Base-by-base conservation (phyloP, 2,113 vertebrate genomes). In the Percopsis transmontana region DNA sequence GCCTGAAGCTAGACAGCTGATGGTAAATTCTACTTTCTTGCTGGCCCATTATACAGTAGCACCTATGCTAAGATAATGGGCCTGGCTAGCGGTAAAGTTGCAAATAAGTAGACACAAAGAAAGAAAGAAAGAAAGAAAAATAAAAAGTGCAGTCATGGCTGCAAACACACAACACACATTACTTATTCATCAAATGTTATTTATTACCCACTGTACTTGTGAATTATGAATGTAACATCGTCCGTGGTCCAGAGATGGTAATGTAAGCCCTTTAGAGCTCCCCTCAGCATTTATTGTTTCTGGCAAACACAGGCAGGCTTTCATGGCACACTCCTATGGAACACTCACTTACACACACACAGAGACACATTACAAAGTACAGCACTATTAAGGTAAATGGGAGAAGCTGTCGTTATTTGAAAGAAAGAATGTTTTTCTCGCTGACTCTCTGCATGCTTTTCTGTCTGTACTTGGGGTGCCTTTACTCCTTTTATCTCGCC, bases 141-240 rank as follows among this genome's bases (percentile, higher is more conserved):
- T 53, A 13, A 50, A 4, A 76, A 0, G 0, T 41, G 58, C 13
- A 41, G 58, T 68, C 53, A 48, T 53, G 69, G 76, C 54, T 72
- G 42, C 19, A 80, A 72, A 68, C 51, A 73, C 60, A 70, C 58
- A 79, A 63, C 38, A 51, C 58, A 48, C 77, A 69, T 88, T 71
- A 85, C 77, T 81, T 71, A 87, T 88, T 82, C 82, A 87, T 86
- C 80, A 82, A 62, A 70, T 52, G 72, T 78, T 81, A 81, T 88
- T 86, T 87, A 86, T 86, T 76, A 78, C 79, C 79, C 71, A 81
- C 33, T 82, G 75, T 66, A 64, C 50, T 41, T 47, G 62, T 86
- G 81, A 79, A 88, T 90, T 80, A 86, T 87, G 75, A 8, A 87
- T 87, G 77, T 62, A 78, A 75, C 65, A 82, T 80, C 82, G 82